Base-by-base conservation (phyloP, 2,797 vertebrate species). In the Hybognathus amarus region DNA sequence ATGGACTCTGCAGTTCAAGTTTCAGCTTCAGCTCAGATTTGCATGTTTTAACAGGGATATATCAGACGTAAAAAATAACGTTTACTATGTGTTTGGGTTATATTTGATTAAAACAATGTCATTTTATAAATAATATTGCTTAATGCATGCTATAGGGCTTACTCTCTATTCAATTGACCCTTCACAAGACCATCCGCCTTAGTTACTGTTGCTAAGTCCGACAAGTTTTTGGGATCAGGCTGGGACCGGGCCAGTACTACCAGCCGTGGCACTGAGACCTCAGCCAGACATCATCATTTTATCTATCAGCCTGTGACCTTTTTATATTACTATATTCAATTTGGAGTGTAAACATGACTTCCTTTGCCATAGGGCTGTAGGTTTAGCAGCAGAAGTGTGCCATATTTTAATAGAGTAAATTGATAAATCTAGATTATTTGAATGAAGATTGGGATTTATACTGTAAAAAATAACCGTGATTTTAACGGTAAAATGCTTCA, bases 1-100 rank as follows among this genome's bases (percentile, higher is more conserved):
- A 47, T 47, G 75, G 77, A 78, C 61, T 61, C 61, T 68, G 42
- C 24, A 40, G 68, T 9, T 78, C 12, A 50, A 40, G 30, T 79
- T 63, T 73, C 8, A 0, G 20, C 36, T 69, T 56, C 47, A 70
- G 59, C 27, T 83, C 50, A n/a, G 38, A 38, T 83, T 77, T 59
- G 24, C 27, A 69, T 61, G 42, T 27, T 24, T 71, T 71, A 27
- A 77, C 18, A 78, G 20, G 76, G 42, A 50, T 50, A 36, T 36
- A 12, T 73, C 10, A 52, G 15, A 18, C 2, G 40, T 17, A 36
- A 6, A 73, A 27, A 73, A 50, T 33, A 50, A 50, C 1, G 5
- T 73, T 45, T 30, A 33, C 17, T 30, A 9, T 8, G 70, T 6
- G 24, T 73, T 73, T 73, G 66, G 30, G 17, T 66, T 36, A 20